Conservation (phyloP, 2,113 vertebrate species). For the Carlito syrichta region DNA sequence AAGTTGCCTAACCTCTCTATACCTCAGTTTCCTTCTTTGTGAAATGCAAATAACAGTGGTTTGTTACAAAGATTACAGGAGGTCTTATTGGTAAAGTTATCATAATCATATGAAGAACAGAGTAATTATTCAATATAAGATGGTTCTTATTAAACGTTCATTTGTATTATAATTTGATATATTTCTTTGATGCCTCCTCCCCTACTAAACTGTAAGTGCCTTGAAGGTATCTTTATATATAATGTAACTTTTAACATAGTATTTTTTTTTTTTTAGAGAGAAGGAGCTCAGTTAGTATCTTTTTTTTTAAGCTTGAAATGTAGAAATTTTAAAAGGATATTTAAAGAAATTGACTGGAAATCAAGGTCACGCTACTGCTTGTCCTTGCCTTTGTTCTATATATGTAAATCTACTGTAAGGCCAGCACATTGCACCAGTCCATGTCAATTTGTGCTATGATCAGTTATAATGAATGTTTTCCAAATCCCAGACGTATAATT, state of each 20-base stretch:
- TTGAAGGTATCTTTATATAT: slow-evolving; percentile 1
- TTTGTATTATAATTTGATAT: background rate
- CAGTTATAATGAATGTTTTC: slow-evolving; percentile 72
- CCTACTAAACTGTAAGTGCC: background rate
- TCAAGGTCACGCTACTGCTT: slow-evolving; percentile 7
- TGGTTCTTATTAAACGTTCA: background rate
- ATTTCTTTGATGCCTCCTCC: background rate
- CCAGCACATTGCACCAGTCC: slow-evolving; percentile 22
- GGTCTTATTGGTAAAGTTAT: background rate
- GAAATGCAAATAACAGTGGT: background rate
- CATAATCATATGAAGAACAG: background rate
- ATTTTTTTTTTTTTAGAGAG: slow-evolving; percentile 30
- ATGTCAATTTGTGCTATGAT: slow-evolving; percentile 54
- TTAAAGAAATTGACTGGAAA: slow-evolving; percentile 51
- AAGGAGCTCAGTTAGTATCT: background rate
- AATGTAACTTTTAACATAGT: slow-evolving; percentile 15
- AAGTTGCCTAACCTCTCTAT: background rate
- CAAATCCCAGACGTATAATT: slow-evolving; percentile 67
- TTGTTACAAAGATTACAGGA: background rate
- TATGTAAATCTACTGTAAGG: slow-evolving; percentile 58
- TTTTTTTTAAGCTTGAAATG: slow-evolving; percentile 9
- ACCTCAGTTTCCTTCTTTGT: background rate
- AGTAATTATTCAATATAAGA: background rate
- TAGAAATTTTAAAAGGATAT: slow-evolving; percentile 44
- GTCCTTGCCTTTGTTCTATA: slow-evolving; percentile 41